Evolutionary conservation across 2,888 invertebrate genomes (phyloP), one percentile per base, ranked within the genome.

Genomic region (Parnassius mnemosyne): DNA sequence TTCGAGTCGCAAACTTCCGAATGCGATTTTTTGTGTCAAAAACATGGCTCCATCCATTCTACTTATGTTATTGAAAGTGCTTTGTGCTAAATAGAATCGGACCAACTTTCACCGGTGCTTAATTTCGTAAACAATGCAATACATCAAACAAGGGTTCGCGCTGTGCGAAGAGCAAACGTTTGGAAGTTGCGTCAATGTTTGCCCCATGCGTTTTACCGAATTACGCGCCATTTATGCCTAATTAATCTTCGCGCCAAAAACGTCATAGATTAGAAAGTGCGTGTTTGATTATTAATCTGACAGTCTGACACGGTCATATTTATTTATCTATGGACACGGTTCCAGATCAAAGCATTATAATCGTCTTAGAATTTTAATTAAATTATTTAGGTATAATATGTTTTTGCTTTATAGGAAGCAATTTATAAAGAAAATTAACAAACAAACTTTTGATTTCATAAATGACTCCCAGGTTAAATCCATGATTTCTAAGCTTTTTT

Each of bases 171-270:
- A 12, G 25, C 47, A 47, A 56, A 46, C 44, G 10, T 12, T 50
- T 13, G 25, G n/a, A 0, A 25, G 20, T 47, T 47, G 47, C 61
- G 10, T 16, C 54, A 60, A 44, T 57, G 56, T 61, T 57, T 57
- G 56, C 61, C 9, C 9, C 47, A 3, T 41, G 54, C 60, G 56
- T n/a, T 56, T 56, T 34, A 41, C 54, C 34, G 41, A 61, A 61
- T 61, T 57, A 61, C 61, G 57, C 56, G 54, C 60, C 54, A 53
- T 54, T 54, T 34, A 34, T 60, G 54, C 13, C 44, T 60, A 60
- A 56, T 59, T 51, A 46, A 53, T 55, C 43, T 52, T 25, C 52
- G 61, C 53, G 61, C 53, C 49, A 41, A 58, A 25, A 58, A 62
- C 16, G 34, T 12, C 57, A 57, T 16, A 62, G 62, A 62, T 54